Conservation (phyloP, 2,113 vertebrate species). For the Actenoides hombroni region DNA sequence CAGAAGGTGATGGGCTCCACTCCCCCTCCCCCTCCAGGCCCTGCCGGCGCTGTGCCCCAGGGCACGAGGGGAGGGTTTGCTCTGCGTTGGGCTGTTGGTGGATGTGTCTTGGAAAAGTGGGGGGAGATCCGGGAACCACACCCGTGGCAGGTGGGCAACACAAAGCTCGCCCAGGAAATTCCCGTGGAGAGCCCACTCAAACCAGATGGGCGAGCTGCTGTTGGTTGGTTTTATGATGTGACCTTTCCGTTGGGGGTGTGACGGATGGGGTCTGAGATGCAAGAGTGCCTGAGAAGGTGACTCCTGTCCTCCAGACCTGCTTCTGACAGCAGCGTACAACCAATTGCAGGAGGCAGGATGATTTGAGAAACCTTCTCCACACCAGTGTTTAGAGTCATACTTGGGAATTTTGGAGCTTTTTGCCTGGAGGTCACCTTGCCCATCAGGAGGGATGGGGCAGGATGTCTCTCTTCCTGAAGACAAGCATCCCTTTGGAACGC, state of each 20-base stretch:
- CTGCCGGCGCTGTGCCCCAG: fast-evolving
- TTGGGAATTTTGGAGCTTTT: background rate
- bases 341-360: background rate
- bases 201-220: no score
- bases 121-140: background rate
- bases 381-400: background rate
- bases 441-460: background rate
- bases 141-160: fast-evolving
- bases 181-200: no score
- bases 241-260: background rate
- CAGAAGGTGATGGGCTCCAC: constrained; percentile 50
- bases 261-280: background rate
- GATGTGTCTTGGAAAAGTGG: background rate
- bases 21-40: background rate
- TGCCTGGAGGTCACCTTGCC: background rate
- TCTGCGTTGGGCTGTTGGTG: background rate
- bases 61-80: background rate
- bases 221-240: background rate
- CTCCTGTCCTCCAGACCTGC: background rate
- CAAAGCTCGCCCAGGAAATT: background rate
- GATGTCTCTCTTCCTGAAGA: background rate
- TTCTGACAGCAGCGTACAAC: background rate
- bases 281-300: background rate
- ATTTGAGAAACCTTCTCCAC: background rate
- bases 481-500: background rate